phyloP scores from a whole-genome alignment of 30 jellyfish, hydroid and myxozoan genomes.

The Aurelia coerulea region DNA sequence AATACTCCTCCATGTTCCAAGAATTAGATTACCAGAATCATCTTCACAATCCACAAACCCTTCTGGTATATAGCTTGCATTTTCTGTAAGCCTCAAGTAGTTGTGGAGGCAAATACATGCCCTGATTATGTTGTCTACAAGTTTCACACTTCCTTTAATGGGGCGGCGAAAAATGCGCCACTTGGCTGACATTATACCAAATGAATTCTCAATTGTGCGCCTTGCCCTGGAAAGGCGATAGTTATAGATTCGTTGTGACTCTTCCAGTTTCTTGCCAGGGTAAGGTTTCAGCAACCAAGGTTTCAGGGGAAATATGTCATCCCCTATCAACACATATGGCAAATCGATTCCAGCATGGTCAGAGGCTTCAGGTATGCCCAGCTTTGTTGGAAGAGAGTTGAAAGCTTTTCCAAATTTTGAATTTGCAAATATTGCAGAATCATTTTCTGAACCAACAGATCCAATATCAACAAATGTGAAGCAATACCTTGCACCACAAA shows the following conservation, averaged over 20 bases:
- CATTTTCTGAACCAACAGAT: constrained; percentile 47
- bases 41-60: constrained; percentile 31
- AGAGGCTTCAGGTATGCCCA: too few species aligned
- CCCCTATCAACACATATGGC: constrained; percentile 40
- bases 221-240: constrained; percentile 54
- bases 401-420: constrained; percentile 6
- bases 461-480: constrained; percentile 65
- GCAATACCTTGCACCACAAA: constrained; percentile 56
- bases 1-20: background rate
- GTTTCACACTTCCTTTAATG: background rate
- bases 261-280: constrained; percentile 40
- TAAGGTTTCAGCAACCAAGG: constrained; percentile 74
- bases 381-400: background rate
- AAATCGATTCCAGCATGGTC: background rate
- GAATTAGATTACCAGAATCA: background rate
- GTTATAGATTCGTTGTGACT: constrained; percentile 25
- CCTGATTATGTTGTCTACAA: constrained; percentile 12
- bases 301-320: constrained; percentile 63
- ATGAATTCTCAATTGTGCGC: constrained; percentile 33
- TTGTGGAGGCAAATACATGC: constrained; percentile 26
- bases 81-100: constrained; percentile 30
- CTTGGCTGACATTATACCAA: constrained; percentile 41
- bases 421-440: constrained; percentile 10
- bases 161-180: constrained; percentile 47
- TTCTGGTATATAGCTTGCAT: constrained; percentile 21